Conservation (phyloP, 2,113 vertebrate species). For the Lasiurus borealis region DNA sequence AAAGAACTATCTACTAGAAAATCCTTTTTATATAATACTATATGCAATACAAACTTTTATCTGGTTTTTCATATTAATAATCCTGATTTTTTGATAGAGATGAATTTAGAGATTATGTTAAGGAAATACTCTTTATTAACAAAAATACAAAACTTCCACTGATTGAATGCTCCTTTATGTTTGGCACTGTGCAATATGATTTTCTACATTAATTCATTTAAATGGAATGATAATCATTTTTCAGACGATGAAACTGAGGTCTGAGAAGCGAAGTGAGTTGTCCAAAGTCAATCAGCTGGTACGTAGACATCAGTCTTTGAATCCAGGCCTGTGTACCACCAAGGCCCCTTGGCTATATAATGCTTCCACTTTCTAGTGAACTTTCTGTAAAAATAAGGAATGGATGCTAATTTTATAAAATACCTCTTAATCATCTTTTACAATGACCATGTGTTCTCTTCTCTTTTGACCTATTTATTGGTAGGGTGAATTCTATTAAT, state of each 20-base stretch:
- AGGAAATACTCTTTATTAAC: conserved; percentile 27
- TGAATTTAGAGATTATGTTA: neutral
- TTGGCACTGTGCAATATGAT: neutral
- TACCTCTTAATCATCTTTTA: conserved; percentile 50
- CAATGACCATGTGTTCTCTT: neutral
- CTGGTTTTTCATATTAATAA: neutral
- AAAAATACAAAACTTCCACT: neutral
- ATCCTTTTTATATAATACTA: neutral
- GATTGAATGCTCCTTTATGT: neutral
- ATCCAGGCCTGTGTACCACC: neutral
- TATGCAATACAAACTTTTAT: neutral
- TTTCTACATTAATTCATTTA: conserved; percentile 23
- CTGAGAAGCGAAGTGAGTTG: neutral
- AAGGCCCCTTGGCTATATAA: neutral
- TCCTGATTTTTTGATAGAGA: neutral
- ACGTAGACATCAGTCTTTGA: neutral
- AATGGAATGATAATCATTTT: neutral
- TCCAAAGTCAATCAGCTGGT: neutral
- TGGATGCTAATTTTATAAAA: conserved; percentile 61
- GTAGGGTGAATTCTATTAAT: neutral
- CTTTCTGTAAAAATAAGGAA: neutral
- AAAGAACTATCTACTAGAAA: conserved; percentile 9
- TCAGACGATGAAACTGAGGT: neutral
- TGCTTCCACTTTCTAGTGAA: neutral
- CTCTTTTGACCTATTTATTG: neutral